Conservation (phyloP, 1,140 invertebrate species). For the Drosophila pallidifrons region DNA sequence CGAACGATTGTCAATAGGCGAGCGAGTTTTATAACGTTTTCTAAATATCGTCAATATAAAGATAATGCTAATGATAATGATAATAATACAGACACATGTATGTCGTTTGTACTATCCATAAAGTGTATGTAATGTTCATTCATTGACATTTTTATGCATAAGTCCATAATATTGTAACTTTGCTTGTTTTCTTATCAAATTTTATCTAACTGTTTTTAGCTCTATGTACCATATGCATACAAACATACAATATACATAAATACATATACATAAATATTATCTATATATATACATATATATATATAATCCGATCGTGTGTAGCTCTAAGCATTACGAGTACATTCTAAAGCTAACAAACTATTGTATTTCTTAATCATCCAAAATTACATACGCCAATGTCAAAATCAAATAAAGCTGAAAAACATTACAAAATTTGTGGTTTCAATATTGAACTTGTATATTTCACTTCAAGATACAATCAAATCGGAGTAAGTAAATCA, state of each 20-base stretch:
- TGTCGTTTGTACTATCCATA: slow-evolving; percentile 24
- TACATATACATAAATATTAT: slow-evolving; percentile 40
- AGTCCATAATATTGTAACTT: slow-evolving; percentile 48
- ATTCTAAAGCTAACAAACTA: slow-evolving; percentile 56
- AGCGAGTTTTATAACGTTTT: slow-evolving; percentile 72
- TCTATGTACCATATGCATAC: slow-evolving; percentile 53
- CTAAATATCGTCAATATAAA: slow-evolving; percentile 61
- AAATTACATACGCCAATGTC: slow-evolving; percentile 54
- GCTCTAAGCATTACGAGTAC: slow-evolving; percentile 64
- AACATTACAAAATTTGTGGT: slow-evolving; percentile 19
- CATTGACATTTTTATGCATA: slow-evolving; percentile 41
- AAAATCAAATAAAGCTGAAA: slow-evolving; percentile 75
- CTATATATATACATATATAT: slow-evolving; percentile 27
- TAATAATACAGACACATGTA: slow-evolving; percentile 40
- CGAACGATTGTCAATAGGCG: slow-evolving; percentile 46
- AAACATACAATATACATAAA: slow-evolving; percentile 34
- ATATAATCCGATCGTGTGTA: slow-evolving; percentile 55
- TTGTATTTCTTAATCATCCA: slow-evolving; percentile 67
- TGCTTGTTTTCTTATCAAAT: slow-evolving; percentile 65
- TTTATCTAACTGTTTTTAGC: slow-evolving; percentile 53
- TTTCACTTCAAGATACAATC: not conserved
- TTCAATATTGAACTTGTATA: not conserved
- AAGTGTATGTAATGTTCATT: slow-evolving; percentile 47
- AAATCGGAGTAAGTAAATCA: too few relatives aligned
- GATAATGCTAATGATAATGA: slow-evolving; percentile 23